Percentiles rank a stretch among this genome's conserved stretches.
These are phyloP conservation scores for Clarias pachynema DNA, from an alignment of 2,797 vertebrate genomes.

Conservation along the genomic window DNA sequence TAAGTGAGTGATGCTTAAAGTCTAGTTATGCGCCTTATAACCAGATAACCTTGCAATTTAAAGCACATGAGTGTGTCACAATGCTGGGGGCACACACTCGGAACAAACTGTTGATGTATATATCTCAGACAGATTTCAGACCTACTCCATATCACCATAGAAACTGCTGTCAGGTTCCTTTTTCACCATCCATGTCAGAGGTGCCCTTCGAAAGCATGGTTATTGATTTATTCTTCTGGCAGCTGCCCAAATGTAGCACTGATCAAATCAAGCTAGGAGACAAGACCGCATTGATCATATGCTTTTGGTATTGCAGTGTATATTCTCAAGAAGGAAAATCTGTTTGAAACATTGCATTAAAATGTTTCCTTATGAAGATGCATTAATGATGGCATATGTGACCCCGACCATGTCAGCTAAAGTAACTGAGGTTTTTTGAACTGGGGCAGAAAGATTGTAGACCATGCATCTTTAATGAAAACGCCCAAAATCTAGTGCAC, in stretches of 20 bases:
- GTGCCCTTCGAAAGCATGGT: conserved; percentile 3
- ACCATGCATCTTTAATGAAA: too few relatives aligned
- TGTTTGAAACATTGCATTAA: neutral
- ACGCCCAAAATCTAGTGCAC: too few relatives aligned
- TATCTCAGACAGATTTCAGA: neutral
- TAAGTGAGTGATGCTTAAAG: neutral
- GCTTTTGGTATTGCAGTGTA: neutral
- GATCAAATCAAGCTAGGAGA: neutral
- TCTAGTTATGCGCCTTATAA: neutral
- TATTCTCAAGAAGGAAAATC: neutral
- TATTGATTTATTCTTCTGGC: conserved; percentile 18
- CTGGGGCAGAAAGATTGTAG: too few relatives aligned
- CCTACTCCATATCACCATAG: neutral
- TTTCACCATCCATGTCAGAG: neutral
- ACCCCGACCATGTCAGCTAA: neutral
- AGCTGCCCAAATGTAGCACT: neutral
- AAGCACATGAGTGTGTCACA: neutral
- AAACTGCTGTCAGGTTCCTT: conserved; percentile 1
- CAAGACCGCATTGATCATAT: conserved; percentile 5
- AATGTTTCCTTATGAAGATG: neutral
- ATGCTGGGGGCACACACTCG: neutral
- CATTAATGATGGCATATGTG: neutral
- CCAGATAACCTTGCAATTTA: neutral
- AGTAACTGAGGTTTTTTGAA: too few relatives aligned
- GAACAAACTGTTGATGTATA: neutral